Conservation (phyloP, 2,888 invertebrate species). For the Leptura quadrifasciata region DNA sequence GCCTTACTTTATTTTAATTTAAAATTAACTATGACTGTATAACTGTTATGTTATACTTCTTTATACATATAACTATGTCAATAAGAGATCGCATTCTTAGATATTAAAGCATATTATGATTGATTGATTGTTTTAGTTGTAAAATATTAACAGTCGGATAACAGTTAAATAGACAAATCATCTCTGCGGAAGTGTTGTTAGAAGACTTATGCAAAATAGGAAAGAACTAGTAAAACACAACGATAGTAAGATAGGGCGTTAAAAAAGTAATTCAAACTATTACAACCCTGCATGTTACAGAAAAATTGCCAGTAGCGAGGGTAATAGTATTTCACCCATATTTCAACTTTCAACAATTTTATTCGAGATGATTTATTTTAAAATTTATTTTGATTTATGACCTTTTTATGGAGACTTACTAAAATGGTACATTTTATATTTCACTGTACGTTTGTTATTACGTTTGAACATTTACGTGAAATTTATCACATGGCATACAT, state of each 20-base stretch:
- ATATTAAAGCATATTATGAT: too few species aligned
- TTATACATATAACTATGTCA: too few species aligned
- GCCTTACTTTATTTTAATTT: too few species aligned
- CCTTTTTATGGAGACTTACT: constrained; percentile 28
- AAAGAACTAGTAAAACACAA: constrained; percentile 5
- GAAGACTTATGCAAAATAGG: too few species aligned
- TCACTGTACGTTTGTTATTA: constrained; percentile 13
- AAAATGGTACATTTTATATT: constrained; percentile 25
- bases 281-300: not conserved
- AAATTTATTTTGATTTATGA: constrained; percentile 29
- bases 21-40: too few species aligned
- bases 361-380: constrained; percentile 30
- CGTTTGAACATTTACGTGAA: not conserved
- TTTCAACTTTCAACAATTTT: constrained; percentile 31
- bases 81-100: too few species aligned
- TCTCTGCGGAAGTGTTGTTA: too few species aligned
- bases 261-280: constrained; percentile 14
- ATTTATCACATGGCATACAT: constrained; percentile 4
- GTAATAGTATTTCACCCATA: constrained; percentile 10
- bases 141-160: too few species aligned
- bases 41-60: too few species aligned
- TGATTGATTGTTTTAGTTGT: too few species aligned
- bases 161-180: too few species aligned
- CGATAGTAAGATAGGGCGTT: constrained; percentile 6
- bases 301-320: constrained; percentile 12